phyloP scores from a whole-genome alignment of 2,888 invertebrate species.

The Tineola bisselliella region DNA sequence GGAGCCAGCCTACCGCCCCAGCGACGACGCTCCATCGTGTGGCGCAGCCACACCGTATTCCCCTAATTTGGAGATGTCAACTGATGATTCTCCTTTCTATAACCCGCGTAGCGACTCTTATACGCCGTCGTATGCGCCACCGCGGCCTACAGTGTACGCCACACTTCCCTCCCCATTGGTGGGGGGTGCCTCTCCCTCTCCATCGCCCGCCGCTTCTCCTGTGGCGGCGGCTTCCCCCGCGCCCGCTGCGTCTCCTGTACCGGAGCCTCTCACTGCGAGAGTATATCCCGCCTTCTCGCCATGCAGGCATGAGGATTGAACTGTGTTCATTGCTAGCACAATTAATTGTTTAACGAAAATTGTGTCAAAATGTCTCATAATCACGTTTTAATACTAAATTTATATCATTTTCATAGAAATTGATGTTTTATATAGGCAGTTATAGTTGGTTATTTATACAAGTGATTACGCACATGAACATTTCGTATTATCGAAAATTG shows the following conservation, averaged over 20 bases:
- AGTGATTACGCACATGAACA: constrained; percentile 1
- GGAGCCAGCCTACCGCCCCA: constrained; percentile 54
- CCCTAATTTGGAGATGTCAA: constrained; percentile 51
- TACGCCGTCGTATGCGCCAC: constrained; percentile 61
- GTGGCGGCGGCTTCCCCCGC: constrained; percentile 35
- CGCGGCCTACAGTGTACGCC: constrained; percentile 60
- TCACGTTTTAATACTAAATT: background rate
- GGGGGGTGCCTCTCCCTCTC: constrained; percentile 48
- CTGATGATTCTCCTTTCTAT: constrained; percentile 62
- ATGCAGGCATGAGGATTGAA: background rate
- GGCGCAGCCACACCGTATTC: constrained; percentile 63
- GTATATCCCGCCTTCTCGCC: constrained; percentile 9
- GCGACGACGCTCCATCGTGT: constrained; percentile 62
- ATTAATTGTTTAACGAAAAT: background rate
- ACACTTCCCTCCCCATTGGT: constrained; percentile 56
- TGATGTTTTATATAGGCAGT: background rate
- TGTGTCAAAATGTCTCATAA: background rate
- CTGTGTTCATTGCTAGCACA: constrained; percentile 19
- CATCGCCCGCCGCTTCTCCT: constrained; percentile 29
- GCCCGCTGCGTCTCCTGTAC: constrained; percentile 15
- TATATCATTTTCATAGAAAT: constrained; percentile 6
- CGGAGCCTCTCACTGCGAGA: constrained; percentile 1
- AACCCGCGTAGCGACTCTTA: constrained; percentile 63
- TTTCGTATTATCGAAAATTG: constrained; percentile 14
- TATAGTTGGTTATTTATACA: background rate